phyloP scores from a whole-genome alignment of 2,888 invertebrate species.

The Oscheius sp. region DNA sequence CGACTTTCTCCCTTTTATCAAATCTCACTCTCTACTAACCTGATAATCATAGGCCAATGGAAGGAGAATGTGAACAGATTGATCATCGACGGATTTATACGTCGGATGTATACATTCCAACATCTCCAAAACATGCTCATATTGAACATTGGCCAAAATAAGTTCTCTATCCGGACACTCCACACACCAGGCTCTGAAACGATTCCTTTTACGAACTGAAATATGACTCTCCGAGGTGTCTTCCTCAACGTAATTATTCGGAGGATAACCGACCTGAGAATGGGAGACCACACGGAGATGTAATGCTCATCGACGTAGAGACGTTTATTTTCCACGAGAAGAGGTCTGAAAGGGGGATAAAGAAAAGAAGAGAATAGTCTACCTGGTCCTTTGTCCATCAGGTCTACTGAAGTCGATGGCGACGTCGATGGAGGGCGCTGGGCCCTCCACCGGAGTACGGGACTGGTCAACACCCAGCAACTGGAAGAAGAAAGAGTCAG shows the following conservation, averaged over 20 bases:
- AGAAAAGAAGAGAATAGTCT: neutral
- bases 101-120: conserved; percentile 70
- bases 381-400: conserved; percentile 56
- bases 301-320: conserved; percentile 70
- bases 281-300: conserved; percentile 65
- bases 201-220: conserved; percentile 1
- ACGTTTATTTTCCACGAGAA: conserved; percentile 66
- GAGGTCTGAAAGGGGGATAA: conserved; percentile 46
- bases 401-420: conserved; percentile 66
- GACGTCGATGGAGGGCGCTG: conserved; percentile 54
- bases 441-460: conserved; percentile 36
- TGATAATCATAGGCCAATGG: conserved; percentile 70
- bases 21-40: conserved; percentile 37
- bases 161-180: conserved; percentile 70
- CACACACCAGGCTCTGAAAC: conserved; percentile 67
- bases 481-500: conserved; percentile 7
- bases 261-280: conserved; percentile 44
- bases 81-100: conserved; percentile 69
- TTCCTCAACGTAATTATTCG: too few relatives aligned
- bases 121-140: conserved; percentile 69
- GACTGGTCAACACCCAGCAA: conserved; percentile 28
- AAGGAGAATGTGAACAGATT: conserved; percentile 67
- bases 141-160: conserved; percentile 70
- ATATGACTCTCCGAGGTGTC: too few relatives aligned
- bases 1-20: too few relatives aligned